Base-by-base conservation (phyloP, 2,888 invertebrate genomes). In the Netelia virgata region DNA sequence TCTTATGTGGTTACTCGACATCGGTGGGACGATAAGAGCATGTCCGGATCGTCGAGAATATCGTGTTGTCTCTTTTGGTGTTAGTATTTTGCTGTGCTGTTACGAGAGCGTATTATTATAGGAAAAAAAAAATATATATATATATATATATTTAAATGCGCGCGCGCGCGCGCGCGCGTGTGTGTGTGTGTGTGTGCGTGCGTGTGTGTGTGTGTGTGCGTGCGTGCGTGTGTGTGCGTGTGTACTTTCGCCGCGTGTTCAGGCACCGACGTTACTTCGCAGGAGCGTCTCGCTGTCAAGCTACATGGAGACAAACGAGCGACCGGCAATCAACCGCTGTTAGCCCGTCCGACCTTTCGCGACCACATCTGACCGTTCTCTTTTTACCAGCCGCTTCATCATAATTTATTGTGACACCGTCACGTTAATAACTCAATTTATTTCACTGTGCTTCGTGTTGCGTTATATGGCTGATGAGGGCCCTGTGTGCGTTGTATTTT, bases 381-480 rank as follows among this genome's bases (percentile, higher is more conserved):
- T 92, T 91, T 92, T 90, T 90, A 90, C 91, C 91, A 91, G 89
- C 90, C 92, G 92, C 91, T 93, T 93, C 93, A 92, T 93, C 93
- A 93, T 93, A 93, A 93, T 93, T 93, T 93, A 93, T 93, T 90
- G 92, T 91, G 92, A 93, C 93, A 92, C 91, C 90, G 92, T 91
- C 93, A 91, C 92, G 93, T 93, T 93, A 93, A 93, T 93, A 93
- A 93, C 93, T 93, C 93, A 93, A 93, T 93, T 93, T 93, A 93
- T 93, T 93, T 93, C 92, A 92, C 92, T 92, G 90, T 82, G 83
- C 86, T 79, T 80, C 74, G 74, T 68, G 78, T 70, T 61, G 70
- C 64, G 64, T 79, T 79, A 79, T 79, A 79, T 55, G 14, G 63
- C 70, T 41, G 70, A 72, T 79, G 78, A 23, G 70, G 66, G 55